phyloP scores from a whole-genome alignment of 2,113 vertebrate species.

The Gadus macrocephalus region DNA sequence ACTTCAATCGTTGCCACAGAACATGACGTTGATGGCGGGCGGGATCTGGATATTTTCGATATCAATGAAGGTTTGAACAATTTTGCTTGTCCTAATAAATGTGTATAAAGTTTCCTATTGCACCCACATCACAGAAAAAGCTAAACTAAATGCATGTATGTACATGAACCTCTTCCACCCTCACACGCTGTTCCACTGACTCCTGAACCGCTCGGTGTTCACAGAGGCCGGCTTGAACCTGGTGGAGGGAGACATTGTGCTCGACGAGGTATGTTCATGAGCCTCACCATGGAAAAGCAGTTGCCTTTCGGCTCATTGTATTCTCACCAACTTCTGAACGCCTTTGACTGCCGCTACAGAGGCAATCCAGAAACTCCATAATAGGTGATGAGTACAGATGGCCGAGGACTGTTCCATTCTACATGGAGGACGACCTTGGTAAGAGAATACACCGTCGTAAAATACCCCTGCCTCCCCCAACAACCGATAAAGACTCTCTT shows the following conservation, averaged over 20 bases:
- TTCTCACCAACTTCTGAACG: constrained; percentile 4
- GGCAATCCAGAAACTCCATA: constrained; percentile 79
- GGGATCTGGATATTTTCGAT: constrained; percentile 84
- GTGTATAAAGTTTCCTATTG: neutral
- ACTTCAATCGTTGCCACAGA: constrained; percentile 58
- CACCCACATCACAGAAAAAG: too few relatives aligned
- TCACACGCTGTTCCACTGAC: neutral
- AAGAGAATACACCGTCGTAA: constrained; percentile 4
- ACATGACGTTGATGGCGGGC: constrained; percentile 80
- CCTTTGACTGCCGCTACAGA: constrained; percentile 34
- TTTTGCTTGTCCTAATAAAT: neutral
- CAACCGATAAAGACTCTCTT: too few relatives aligned
- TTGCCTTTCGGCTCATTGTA: neutral
- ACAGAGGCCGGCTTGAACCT: constrained; percentile 81
- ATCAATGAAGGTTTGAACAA: constrained; percentile 83
- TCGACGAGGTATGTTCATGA: constrained; percentile 70
- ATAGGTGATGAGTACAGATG: constrained; percentile 83
- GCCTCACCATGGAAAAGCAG: neutral
- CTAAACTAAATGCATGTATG: too few relatives aligned
- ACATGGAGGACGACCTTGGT: constrained; percentile 87
- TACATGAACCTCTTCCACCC: neutral
- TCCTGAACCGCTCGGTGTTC: constrained; percentile 29
- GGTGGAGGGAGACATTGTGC: constrained; percentile 86
- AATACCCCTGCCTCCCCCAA: too few relatives aligned
- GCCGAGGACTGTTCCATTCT: constrained; percentile 84